These are phyloP conservation scores for Ecdyonurus torrentis DNA, from an alignment of 2,888 invertebrate species.

Conservation along the genomic window DNA sequence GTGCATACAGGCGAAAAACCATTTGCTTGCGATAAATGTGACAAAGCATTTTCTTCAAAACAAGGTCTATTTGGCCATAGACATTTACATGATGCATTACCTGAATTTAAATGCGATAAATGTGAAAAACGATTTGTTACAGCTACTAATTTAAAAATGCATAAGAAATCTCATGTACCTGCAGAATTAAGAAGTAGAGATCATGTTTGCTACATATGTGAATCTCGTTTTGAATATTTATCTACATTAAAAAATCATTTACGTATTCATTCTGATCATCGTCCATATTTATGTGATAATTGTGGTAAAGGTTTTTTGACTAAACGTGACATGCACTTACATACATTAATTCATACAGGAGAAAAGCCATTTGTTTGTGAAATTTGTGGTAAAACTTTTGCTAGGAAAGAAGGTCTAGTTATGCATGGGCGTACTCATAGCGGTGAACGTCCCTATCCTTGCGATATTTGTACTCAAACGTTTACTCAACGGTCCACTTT, in stretches of 20 bases:
- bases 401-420: slow-evolving; percentile 37
- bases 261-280: slow-evolving; percentile 36
- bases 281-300: slow-evolving; percentile 39
- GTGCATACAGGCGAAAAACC: background rate
- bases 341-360: slow-evolving; percentile 40
- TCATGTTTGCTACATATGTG: background rate
- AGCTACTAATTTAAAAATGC: background rate
- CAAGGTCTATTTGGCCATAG: slow-evolving; percentile 27
- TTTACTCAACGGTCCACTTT: background rate
- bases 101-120: background rate
- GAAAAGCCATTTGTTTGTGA: slow-evolving; percentile 43
- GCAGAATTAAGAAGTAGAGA: background rate
- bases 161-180: background rate
- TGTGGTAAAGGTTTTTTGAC: slow-evolving; percentile 44
- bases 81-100: background rate
- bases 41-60: slow-evolving; percentile 27
- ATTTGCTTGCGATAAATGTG: background rate
- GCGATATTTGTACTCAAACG: slow-evolving; percentile 1
- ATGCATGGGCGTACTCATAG: slow-evolving; percentile 40
- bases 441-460: slow-evolving; percentile 28
- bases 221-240: background rate
- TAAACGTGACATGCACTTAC: slow-evolving; percentile 37
- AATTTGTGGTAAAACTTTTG: slow-evolving; percentile 41
- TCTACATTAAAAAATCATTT: background rate
- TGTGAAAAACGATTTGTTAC: background rate